phyloP scores from a whole-genome alignment of 2,113 vertebrate species.

The Electrona antarctica region DNA sequence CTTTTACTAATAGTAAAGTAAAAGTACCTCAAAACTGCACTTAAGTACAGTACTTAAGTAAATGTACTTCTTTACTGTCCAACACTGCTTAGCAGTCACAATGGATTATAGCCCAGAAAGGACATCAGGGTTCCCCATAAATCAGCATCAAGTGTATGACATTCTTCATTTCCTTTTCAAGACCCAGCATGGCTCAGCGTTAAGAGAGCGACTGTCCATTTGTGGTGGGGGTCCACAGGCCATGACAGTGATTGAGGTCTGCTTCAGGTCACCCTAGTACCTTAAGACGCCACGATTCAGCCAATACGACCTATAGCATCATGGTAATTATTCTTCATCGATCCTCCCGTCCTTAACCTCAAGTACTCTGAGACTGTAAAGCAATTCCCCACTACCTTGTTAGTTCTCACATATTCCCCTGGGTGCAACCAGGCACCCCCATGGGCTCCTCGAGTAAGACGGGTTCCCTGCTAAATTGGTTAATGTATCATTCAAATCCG shows the following conservation, averaged over 20 bases:
- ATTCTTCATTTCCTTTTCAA: neutral
- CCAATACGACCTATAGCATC: constrained; percentile 14
- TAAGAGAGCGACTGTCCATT: neutral
- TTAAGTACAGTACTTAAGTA: too few species aligned
- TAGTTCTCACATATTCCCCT: neutral
- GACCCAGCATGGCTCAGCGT: too few species aligned
- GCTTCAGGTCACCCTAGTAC: neutral
- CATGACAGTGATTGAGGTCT: neutral
- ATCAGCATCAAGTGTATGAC: neutral
- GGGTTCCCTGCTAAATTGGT: neutral
- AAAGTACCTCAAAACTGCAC: too few species aligned
- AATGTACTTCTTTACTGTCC: too few species aligned
- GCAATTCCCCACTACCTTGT: neutral
- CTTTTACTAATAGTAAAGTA: too few species aligned
- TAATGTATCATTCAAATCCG: too few species aligned
- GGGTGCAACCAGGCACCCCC: constrained; percentile 1
- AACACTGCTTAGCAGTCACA: neutral
- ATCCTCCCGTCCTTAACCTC: constrained; percentile 6
- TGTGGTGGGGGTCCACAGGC: neutral
- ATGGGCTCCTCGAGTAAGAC: neutral
- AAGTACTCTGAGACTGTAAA: constrained; percentile 8
- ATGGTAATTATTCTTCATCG: neutral
- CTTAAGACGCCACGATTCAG: neutral
- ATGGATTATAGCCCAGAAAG: too few species aligned
- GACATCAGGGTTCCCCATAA: neutral